A percentile compares a stretch with the other conserved stretches of the same genome.
These are phyloP conservation scores for Sesamia nonagrioides DNA, from an alignment of 1,140 invertebrate species.

Conservation along the genomic window DNA sequence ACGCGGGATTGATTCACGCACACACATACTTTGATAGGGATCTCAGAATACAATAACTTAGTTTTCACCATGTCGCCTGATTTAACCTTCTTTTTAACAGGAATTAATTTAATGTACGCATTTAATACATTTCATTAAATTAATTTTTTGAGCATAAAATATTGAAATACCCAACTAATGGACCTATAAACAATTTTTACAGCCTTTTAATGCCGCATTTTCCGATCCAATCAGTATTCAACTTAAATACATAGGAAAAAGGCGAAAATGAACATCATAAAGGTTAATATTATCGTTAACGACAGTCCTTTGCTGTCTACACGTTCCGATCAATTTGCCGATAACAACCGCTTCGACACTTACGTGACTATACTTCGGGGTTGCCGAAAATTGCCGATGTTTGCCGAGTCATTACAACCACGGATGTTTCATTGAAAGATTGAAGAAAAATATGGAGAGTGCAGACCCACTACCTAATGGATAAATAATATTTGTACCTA, in stretches of 20 bases:
- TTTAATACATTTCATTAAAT: not conserved
- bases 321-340: slow-evolving; percentile 23
- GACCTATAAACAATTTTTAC: not conserved
- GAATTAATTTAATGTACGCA: not conserved
- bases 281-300: not conserved
- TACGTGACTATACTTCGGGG: not conserved
- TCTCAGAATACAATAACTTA: too few relatives aligned
- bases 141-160: not conserved
- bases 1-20: too few relatives aligned
- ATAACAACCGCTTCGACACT: slow-evolving; percentile 2
- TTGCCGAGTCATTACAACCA: not conserved
- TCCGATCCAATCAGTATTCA: not conserved
- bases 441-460: too few relatives aligned
- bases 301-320: slow-evolving; percentile 7
- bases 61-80: too few relatives aligned
- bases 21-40: too few relatives aligned
- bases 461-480: too few relatives aligned
- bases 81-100: too few relatives aligned
- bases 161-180: slow-evolving; percentile 11
- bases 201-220: slow-evolving; percentile 1
- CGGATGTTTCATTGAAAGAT: not conserved
- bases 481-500: too few relatives aligned
- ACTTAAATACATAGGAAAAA: not conserved
- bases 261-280: not conserved
- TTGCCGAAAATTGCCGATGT: slow-evolving; percentile 16